Evolutionary conservation across 2,888 invertebrate species (phyloP), one percentile per base, ranked within the genome.

Genomic region (Rhingia rostrata): DNA sequence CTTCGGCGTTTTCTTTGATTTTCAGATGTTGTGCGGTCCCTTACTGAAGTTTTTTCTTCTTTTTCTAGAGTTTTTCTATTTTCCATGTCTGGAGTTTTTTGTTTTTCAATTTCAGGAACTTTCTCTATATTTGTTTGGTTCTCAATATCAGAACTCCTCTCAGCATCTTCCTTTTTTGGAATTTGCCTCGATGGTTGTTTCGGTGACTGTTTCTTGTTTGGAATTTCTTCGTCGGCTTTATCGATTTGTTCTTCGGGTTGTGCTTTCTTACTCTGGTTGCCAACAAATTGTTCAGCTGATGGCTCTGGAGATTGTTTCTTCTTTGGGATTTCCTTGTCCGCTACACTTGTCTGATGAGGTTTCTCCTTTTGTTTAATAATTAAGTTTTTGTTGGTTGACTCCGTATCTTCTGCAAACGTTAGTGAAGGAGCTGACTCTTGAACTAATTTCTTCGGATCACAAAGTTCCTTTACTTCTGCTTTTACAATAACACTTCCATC

Each of bases 1-100:
- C 89, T 90, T 3, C 89, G 88, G 0, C 90, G 88, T 30, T 90
- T 90, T 6, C 90, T 88, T 61, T 90, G 89, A 5, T 83, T 83
- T n/a, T 83, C 82, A 3, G 41, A 35, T 7, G 66, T 30, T 22
- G 54, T 6, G n/a, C 39, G 61, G 4, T 75, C 67, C 0, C 58
- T 75, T 61, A 32, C 10, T 5, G 41, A 6, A 14, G 33, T 6
- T 32, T 67, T 39, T 22, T 4, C 0, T 1, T 1, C 7, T n/a
- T 30, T 33, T 60, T 53, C 49, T 5, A 6, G 7, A 35, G 6
- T 67, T 35, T 35, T 53, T 10, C 6, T 33, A 10, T 60, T 47
- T 33, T 39, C 54, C 4, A 12, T 5, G 14, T 56, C 33, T 0
- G 14, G 64, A 9, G 12, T 47, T 35, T 75, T 54, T 6, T 10